A percentile compares a stretch with the other conserved stretches of the same genome.
phyloP scores from a whole-genome alignment of 1,140 invertebrate genomes.

The Coenobita brevimanus region DNA sequence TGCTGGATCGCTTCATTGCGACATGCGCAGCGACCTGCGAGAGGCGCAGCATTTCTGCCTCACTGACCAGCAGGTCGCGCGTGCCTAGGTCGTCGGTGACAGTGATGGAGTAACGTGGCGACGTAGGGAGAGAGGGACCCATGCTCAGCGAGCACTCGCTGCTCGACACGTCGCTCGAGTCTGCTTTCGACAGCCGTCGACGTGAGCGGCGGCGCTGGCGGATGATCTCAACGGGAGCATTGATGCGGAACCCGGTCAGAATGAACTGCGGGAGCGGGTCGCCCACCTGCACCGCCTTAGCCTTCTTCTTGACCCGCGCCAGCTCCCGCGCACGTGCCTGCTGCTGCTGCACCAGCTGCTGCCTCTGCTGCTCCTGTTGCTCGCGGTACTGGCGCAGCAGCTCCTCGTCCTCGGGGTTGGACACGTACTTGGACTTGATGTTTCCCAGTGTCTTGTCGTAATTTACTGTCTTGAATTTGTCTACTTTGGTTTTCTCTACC shows the following conservation, averaged over 20 bases:
- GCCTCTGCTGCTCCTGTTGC: not conserved
- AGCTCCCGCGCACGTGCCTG: slow-evolving; percentile 28
- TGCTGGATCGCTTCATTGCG: slow-evolving; percentile 50
- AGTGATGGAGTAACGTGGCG: slow-evolving; percentile 69
- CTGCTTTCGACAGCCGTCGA: slow-evolving; percentile 63
- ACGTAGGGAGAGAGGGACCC: slow-evolving; percentile 58
- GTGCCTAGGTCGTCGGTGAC: slow-evolving; percentile 66
- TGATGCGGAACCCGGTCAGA: slow-evolving; percentile 65
- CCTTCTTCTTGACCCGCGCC: slow-evolving; percentile 65
- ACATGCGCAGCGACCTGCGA: slow-evolving; percentile 57
- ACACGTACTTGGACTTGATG: slow-evolving; percentile 83
- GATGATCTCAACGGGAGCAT: slow-evolving; percentile 65
- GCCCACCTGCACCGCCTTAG: slow-evolving; percentile 69
- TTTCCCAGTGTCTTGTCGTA: slow-evolving; percentile 89
- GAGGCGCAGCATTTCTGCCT: slow-evolving; percentile 60
- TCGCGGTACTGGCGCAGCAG: slow-evolving; percentile 28
- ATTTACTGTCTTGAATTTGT: slow-evolving; percentile 89
- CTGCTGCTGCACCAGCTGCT: slow-evolving; percentile 12
- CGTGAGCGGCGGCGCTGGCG: slow-evolving; percentile 41
- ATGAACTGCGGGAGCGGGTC: slow-evolving; percentile 70
- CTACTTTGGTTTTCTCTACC: slow-evolving; percentile 83
- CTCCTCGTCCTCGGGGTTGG: slow-evolving; percentile 51
- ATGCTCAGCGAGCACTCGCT: slow-evolving; percentile 68
- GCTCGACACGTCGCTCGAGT: slow-evolving; percentile 65
- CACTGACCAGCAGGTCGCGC: slow-evolving; percentile 63